These are phyloP conservation scores for Ornithoptera alexandrae DNA, from an alignment of 2,888 invertebrate species.

Conservation along the genomic window DNA sequence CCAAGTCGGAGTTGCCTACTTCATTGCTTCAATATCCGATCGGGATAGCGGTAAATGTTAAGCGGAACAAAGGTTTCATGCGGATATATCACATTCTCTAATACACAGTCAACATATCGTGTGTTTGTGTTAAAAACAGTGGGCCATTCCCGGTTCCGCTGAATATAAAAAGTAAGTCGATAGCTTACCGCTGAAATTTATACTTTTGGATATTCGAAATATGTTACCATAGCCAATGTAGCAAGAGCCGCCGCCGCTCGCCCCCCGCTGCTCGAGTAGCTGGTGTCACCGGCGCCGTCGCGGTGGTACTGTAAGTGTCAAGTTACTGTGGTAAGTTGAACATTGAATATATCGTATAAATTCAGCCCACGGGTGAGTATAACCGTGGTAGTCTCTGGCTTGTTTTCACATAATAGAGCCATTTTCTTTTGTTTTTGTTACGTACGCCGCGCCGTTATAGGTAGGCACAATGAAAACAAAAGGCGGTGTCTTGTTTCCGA, in stretches of 20 bases:
- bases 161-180: slow-evolving; percentile 80
- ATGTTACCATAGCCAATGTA: slow-evolving; percentile 56
- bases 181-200: slow-evolving; percentile 78
- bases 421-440: slow-evolving; percentile 80
- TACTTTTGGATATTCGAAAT: slow-evolving; percentile 79
- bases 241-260: slow-evolving; percentile 37
- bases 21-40: too few species aligned
- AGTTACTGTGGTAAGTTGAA: slow-evolving; percentile 52
- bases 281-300: slow-evolving; percentile 29
- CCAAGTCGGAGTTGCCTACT: too few species aligned
- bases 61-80: neutral
- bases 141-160: slow-evolving; percentile 64
- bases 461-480: slow-evolving; percentile 77
- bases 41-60: too few species aligned
- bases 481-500: slow-evolving; percentile 71
- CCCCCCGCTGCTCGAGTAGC: slow-evolving; percentile 28
- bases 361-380: slow-evolving; percentile 78
- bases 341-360: slow-evolving; percentile 76
- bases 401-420: slow-evolving; percentile 80
- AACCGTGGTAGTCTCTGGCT: slow-evolving; percentile 74
- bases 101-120: slow-evolving; percentile 45
- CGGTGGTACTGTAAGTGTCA: slow-evolving; percentile 46
- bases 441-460: slow-evolving; percentile 71
- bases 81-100: slow-evolving; percentile 34
- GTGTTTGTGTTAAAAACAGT: slow-evolving; percentile 76